A percentile compares a stretch with the other conserved stretches of the same genome.
Conservation (phyloP, 2,797 vertebrate genomes). For the Amblyopsis hoosieri region DNA sequence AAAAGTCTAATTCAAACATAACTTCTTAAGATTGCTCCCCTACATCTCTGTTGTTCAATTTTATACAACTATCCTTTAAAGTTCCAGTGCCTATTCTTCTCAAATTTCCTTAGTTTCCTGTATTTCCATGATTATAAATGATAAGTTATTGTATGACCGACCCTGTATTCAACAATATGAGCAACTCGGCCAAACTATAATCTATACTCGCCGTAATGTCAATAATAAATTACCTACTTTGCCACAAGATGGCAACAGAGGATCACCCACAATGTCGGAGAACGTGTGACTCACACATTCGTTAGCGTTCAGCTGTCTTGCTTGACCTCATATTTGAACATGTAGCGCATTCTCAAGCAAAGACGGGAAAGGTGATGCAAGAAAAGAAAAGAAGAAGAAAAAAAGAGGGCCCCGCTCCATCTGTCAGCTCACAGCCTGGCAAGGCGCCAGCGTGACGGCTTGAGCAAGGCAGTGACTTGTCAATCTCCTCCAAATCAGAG, state of each 20-base stretch:
- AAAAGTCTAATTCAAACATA: background rate
- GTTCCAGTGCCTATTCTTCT: no score
- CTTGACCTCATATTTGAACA: slow-evolving; percentile 37
- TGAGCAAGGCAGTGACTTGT: slow-evolving; percentile 45
- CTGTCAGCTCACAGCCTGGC: slow-evolving; percentile 48
- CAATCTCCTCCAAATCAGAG: slow-evolving; percentile 58
- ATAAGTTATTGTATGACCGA: background rate
- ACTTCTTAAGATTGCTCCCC: background rate
- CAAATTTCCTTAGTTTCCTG: no score
- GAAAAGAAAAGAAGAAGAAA: slow-evolving; percentile 39
- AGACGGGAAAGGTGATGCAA: slow-evolving; percentile 56
- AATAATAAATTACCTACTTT: slow-evolving; percentile 1
- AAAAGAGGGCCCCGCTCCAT: slow-evolving; percentile 54
- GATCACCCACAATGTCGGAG: background rate
- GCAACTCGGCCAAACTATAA: background rate
- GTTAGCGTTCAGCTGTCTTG: slow-evolving; percentile 19
- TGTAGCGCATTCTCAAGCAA: slow-evolving; percentile 40
- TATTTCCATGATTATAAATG: background rate
- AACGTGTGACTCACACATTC: slow-evolving; percentile 3
- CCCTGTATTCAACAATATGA: background rate
- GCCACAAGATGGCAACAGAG: slow-evolving; percentile 70
- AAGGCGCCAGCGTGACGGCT: slow-evolving; percentile 53
- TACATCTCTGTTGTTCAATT: no score
- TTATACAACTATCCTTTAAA: no score
- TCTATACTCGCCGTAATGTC: no score